Evolutionary conservation across 2,888 invertebrate species (phyloP).

Genomic region (Lamproptera curius): DNA sequence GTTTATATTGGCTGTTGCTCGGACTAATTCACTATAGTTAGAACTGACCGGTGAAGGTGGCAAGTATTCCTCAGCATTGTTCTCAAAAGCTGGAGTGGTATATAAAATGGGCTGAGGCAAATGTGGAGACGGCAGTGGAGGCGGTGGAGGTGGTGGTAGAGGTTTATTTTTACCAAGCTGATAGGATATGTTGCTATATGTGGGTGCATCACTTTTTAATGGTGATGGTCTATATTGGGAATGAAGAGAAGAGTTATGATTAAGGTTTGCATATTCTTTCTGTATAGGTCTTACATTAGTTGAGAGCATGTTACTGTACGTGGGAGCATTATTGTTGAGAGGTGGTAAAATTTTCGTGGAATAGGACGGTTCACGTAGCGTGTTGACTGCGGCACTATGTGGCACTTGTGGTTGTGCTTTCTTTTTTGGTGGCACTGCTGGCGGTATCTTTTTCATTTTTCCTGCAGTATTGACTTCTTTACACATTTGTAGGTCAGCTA

Average conservation of each 20-base stretch:
- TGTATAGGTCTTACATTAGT: constrained; percentile 34
- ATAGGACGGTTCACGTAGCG: constrained; percentile 85
- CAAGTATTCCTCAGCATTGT: constrained; percentile 81
- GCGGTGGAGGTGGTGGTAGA: constrained; percentile 75
- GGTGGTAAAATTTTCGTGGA: constrained; percentile 77
- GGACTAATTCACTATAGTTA: constrained; percentile 90
- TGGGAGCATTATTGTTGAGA: constrained; percentile 52
- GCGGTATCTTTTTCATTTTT: constrained; percentile 81
- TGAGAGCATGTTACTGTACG: constrained; percentile 43
- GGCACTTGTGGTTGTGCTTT: constrained; percentile 84
- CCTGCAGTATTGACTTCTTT: constrained; percentile 55
- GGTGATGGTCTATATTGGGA: constrained; percentile 33
- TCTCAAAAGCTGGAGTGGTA: constrained; percentile 62
- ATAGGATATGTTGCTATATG: constrained; percentile 79
- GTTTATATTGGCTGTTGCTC: constrained; percentile 84
- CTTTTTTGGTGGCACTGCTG: constrained; percentile 89
- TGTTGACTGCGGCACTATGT: constrained; percentile 84
- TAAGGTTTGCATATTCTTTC: constrained; percentile 62
- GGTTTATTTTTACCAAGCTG: constrained; percentile 70
- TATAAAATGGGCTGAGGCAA: constrained; percentile 60
- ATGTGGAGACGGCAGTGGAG: constrained; percentile 75
- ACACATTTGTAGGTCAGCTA: constrained; percentile 82
- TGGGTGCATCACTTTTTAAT: constrained; percentile 49
- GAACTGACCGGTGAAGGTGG: constrained; percentile 95
- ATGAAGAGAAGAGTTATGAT: constrained; percentile 39